Percentiles rank a stretch among this genome's conserved stretches.
phyloP scores from a whole-genome alignment of 2,888 invertebrate genomes.

The Nomada fucata region DNA sequence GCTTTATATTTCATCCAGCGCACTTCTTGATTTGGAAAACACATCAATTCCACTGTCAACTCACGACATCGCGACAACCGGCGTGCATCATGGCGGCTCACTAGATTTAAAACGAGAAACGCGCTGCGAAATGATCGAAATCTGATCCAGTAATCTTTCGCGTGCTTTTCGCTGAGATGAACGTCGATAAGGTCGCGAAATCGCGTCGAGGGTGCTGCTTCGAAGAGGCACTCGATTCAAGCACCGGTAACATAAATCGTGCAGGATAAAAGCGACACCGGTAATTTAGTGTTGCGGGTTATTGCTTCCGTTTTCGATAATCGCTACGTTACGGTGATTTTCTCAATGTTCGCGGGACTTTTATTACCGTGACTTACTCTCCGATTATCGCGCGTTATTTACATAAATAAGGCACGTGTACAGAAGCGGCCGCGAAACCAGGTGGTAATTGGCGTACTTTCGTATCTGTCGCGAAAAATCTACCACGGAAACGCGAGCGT shows the following conservation, averaged over 20 bases:
- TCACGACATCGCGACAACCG: not conserved
- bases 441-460: slow-evolving; percentile 2
- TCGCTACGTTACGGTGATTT: slow-evolving; percentile 8
- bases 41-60: slow-evolving; percentile 1
- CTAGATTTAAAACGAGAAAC: not conserved
- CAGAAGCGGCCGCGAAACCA: not conserved
- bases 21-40: slow-evolving; percentile 21
- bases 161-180: slow-evolving; percentile 25
- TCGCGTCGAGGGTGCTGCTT: slow-evolving; percentile 24
- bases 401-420: not conserved
- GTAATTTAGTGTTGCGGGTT: slow-evolving; percentile 32
- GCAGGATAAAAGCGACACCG: slow-evolving; percentile 24
- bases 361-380: not conserved
- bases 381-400: slow-evolving; percentile 14
- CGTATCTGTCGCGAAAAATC: slow-evolving; percentile 6
- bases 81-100: not conserved
- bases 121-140: not conserved
- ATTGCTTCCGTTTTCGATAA: slow-evolving; percentile 50
- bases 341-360: slow-evolving; percentile 17
- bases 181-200: slow-evolving; percentile 30
- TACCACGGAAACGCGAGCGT: not conserved
- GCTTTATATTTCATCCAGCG: not conserved
- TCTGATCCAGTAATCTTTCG: slow-evolving; percentile 6
- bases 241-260: slow-evolving; percentile 32
- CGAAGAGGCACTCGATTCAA: slow-evolving; percentile 49